A percentile compares a stretch with the other conserved stretches of the same genome.
These are phyloP conservation scores for Hydropotes inermis DNA, from an alignment of 2,113 vertebrate species.

Conservation along the genomic window DNA sequence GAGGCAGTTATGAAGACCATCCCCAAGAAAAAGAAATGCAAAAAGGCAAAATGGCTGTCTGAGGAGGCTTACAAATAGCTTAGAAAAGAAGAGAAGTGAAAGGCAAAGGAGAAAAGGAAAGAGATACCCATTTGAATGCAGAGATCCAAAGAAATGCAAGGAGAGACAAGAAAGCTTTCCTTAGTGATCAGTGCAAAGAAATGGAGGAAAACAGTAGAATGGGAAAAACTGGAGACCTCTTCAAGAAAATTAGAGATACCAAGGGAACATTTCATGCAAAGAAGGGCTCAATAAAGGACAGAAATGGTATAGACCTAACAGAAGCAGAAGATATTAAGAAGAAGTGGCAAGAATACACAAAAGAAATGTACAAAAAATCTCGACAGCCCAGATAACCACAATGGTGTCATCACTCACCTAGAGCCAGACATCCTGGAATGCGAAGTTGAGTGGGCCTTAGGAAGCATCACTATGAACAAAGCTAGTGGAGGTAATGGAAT, in stretches of 20 bases:
- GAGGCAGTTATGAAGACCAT: neutral
- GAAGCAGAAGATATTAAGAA: neutral
- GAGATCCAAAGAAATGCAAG: neutral
- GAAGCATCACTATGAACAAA: neutral
- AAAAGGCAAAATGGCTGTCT: neutral
- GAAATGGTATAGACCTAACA: neutral
- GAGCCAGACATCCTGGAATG: neutral
- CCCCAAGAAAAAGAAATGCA: neutral
- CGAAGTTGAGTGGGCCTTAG: fast-evolving
- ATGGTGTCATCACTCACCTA: neutral
- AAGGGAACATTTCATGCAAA: neutral
- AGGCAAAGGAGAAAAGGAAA: neutral
- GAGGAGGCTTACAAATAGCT: neutral
- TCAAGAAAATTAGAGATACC: neutral
- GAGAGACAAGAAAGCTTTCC: neutral
- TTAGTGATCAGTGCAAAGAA: neutral
- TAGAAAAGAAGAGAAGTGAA: neutral
- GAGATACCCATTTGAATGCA: neutral
- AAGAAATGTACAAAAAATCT: neutral
- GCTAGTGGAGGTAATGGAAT: neutral
- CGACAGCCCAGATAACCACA: neutral
- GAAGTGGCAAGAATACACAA: neutral
- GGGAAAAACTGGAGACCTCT: neutral
- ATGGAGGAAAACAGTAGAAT: neutral
- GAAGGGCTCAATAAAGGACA: neutral